A percentile compares a stretch with the other conserved stretches of the same genome.
Conservation (phyloP, 2,797 vertebrate genomes). For the Macropus fuliginosus region DNA sequence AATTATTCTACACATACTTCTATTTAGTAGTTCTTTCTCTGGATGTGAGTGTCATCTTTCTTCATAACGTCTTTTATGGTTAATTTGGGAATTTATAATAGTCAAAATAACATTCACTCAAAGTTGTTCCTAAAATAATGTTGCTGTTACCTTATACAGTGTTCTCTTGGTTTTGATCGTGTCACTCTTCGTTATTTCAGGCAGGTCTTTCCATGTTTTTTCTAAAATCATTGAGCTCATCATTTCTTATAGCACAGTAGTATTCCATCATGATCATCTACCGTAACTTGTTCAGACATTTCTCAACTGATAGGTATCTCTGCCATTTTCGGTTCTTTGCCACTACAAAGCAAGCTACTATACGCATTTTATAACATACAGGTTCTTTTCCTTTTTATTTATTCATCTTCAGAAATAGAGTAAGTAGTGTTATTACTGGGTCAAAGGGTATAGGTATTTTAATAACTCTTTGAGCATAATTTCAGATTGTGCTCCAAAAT, state of each 20-base stretch:
- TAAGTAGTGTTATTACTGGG: neutral
- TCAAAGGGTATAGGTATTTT: neutral
- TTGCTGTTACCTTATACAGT: neutral
- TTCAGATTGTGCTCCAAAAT: neutral
- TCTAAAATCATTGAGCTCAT: neutral
- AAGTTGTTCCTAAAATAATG: neutral
- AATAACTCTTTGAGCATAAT: neutral
- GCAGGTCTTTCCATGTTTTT: neutral
- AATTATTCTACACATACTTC: too few relatives aligned
- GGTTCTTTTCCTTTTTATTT: neutral
- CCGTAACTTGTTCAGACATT: neutral
- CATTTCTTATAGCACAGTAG: too few relatives aligned
- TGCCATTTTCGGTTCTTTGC: neutral
- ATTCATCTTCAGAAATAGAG: neutral
- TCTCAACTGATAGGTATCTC: neutral
- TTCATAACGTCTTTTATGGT: neutral
- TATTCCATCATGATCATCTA: neutral
- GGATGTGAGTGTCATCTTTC: neutral
- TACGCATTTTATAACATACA: neutral
- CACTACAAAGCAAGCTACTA: neutral
- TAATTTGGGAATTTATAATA: neutral
- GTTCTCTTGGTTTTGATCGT: neutral
- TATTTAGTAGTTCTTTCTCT: neutral
- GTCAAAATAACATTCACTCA: neutral
- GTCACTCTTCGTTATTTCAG: neutral